A percentile compares a stretch with the other conserved stretches of the same genome.
Evolutionary conservation across 1,140 invertebrate species (phyloP).

Genomic region (Panagrolaimus sp.): DNA sequence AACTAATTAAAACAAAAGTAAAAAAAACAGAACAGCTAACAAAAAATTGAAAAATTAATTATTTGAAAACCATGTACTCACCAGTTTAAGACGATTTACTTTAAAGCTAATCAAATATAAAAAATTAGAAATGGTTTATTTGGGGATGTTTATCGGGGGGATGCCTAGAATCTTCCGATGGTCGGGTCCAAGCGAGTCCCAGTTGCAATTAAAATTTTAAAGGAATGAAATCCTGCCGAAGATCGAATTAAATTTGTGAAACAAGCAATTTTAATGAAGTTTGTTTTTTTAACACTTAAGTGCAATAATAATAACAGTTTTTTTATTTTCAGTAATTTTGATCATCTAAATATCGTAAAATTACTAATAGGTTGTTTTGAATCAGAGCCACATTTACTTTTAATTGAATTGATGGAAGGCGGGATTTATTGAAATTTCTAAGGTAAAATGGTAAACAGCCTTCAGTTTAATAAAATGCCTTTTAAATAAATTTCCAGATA

Average conservation of each 20-base stretch:
- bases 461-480: no score
- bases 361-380: conserved; percentile 87
- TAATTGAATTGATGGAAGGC: conserved; percentile 93
- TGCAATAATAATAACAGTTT: neutral
- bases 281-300: no score
- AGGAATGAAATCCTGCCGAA: conserved; percentile 80
- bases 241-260: conserved; percentile 90
- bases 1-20: no score
- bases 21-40: neutral
- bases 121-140: conserved; percentile 92
- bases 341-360: conserved; percentile 86
- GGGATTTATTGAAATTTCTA: conserved; percentile 89
- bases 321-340: conserved; percentile 70
- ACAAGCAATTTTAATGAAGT: conserved; percentile 88
- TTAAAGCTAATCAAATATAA: no score
- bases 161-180: conserved; percentile 28
- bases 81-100: no score
- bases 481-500: no score
- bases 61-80: no score
- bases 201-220: conserved; percentile 79
- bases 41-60: neutral
- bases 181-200: conserved; percentile 64
- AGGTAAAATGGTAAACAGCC: no score
- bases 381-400: conserved; percentile 72
- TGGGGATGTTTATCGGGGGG: conserved; percentile 71